Conservation (phyloP, 2,797 vertebrate species). For the Telmatherina bonti region DNA sequence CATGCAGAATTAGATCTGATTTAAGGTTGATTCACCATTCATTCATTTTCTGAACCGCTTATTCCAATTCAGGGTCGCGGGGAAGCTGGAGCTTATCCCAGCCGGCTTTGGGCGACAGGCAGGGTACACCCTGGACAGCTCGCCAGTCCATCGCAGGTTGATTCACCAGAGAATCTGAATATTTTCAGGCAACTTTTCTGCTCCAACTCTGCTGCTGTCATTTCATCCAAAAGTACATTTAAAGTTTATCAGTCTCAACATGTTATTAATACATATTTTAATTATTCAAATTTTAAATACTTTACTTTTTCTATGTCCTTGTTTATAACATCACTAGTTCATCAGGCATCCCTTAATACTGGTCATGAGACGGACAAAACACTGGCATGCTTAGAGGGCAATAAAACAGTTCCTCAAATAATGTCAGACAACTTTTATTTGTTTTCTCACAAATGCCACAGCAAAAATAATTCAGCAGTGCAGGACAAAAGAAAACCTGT, state of each 20-base stretch:
- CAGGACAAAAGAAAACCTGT: slow-evolving; percentile 33
- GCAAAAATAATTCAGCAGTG: slow-evolving; percentile 60
- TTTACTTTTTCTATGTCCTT: neutral
- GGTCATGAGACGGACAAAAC: neutral
- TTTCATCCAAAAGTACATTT: neutral
- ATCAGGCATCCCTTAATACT: neutral
- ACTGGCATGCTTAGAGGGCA: accelerated
- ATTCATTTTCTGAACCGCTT: too few relatives aligned
- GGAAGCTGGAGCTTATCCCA: too few relatives aligned
- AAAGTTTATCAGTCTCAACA: neutral
- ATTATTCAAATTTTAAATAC: neutral
- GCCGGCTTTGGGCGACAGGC: too few relatives aligned
- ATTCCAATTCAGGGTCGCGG: too few relatives aligned
- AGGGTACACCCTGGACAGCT: too few relatives aligned
- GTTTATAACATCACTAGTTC: neutral
- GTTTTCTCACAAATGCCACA: slow-evolving; percentile 63
- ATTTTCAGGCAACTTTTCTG: neutral
- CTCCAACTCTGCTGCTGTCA: neutral
- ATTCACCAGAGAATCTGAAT: too few relatives aligned
- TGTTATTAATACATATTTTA: neutral
- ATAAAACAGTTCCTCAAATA: slow-evolving; percentile 21
- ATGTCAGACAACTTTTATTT: slow-evolving; percentile 66
- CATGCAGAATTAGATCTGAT: neutral
- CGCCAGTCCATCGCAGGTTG: too few relatives aligned
- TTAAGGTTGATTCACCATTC: neutral